Conservation (phyloP, 2,113 vertebrate genomes). For the Corydoras maculifer region DNA sequence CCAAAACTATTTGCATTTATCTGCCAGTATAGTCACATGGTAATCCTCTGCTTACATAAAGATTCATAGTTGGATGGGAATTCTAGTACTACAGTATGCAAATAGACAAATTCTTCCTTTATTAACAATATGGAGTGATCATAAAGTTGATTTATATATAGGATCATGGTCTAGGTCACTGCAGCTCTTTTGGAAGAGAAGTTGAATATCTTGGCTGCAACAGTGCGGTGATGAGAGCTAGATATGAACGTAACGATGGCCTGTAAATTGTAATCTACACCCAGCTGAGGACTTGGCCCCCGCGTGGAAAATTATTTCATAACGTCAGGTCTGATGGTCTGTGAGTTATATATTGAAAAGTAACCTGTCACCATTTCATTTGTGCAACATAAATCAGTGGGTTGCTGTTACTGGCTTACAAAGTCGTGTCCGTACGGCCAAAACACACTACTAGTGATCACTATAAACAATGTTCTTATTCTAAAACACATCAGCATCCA, state of each 20-base stretch:
- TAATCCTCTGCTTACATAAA: slow-evolving; percentile 17
- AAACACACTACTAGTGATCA: slow-evolving; percentile 36
- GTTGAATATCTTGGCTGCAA: slow-evolving; percentile 26
- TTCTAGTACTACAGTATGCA: slow-evolving; percentile 8
- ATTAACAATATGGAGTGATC: slow-evolving; percentile 3
- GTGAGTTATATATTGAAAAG: slow-evolving; percentile 30
- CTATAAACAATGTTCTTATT: slow-evolving; percentile 34
- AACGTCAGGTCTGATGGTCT: slow-evolving; percentile 28
- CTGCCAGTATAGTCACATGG: slow-evolving; percentile 9
- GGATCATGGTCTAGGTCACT: slow-evolving; percentile 13
- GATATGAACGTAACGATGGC: slow-evolving; percentile 19
- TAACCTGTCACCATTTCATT: slow-evolving; percentile 20
- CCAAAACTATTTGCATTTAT: slow-evolving; percentile 14
- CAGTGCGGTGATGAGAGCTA: slow-evolving; percentile 14
- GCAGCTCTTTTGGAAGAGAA: slow-evolving; percentile 22
- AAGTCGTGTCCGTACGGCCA: slow-evolving; percentile 11
- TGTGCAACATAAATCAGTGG: slow-evolving; percentile 27
- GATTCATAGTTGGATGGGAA: slow-evolving; percentile 5
- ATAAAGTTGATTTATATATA: slow-evolving; percentile 16
- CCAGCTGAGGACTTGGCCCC: not conserved
- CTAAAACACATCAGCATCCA: slow-evolving; percentile 45
- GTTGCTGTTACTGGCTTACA: slow-evolving; percentile 24
- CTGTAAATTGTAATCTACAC: slow-evolving; percentile 29
- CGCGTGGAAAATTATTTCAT: slow-evolving; percentile 29
- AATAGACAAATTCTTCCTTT: slow-evolving; percentile 8